Evolutionary conservation across 2,888 invertebrate species (phyloP), one percentile per base, ranked within the genome.

Genomic region (Nomada ferruginata): DNA sequence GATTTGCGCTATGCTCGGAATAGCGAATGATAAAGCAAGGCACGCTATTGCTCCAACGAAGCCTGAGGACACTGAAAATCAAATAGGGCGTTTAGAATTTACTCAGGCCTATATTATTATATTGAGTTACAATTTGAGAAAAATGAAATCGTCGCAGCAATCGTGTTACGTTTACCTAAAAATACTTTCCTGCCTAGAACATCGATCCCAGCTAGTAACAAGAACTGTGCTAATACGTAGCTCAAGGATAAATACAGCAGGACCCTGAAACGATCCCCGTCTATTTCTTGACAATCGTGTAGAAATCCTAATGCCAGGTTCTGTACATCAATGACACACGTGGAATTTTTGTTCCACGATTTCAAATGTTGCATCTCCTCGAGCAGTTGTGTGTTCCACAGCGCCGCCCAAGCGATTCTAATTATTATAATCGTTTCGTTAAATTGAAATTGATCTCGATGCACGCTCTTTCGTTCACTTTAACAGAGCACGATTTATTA

Each of bases 321-420:
- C 55, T 85, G 84, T 11, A 83, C n/a, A 29, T 87, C 78, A 2
- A 85, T 61, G 20, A 55, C 66, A 44, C 90, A 91, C 1, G 61
- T 83, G 26, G 70, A 60, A 73, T 84, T 80, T 42, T 53, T 65
- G 20, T 65, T 59, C 10, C 36, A 47, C n/a, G 53, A 18, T 13
- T 47, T 73, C 10, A 63, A 42, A 26, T 68, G 73, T 15, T 52
- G 66, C 42, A 73, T 60, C 64, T 79, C 82, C 53, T 89, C 76
- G 10, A 87, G 80, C 10, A 90, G 15, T 50, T 88, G 83, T 20
- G 86, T 71, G 26, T 79, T 89, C 91, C 91, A 91, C 18, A 90
- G 61, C 9, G 87, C 88, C 72, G 90, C 53, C 91, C 90, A 91
- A 36, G 83, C 65, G 29, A 91, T 87, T 65, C 91, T 91, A 76